Evolutionary conservation across 2,888 invertebrate genomes (phyloP).

Genomic region (Heliconius cydno): DNA sequence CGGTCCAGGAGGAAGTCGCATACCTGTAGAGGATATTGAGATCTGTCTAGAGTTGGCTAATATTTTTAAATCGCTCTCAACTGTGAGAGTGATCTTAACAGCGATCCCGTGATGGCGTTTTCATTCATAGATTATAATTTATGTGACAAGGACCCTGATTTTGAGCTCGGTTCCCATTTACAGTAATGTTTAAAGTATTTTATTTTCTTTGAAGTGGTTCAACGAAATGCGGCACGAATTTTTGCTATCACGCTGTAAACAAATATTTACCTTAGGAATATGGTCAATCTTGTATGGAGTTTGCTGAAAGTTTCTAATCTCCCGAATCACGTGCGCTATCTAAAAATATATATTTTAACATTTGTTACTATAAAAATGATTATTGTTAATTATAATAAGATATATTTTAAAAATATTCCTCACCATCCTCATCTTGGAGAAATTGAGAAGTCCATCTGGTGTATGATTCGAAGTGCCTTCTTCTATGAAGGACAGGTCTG

Average conservation of each 20-base stretch:
- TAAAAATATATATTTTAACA: constrained; percentile 58
- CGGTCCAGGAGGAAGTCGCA: constrained; percentile 91
- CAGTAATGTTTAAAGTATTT: too few relatives aligned
- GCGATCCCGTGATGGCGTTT: too few relatives aligned
- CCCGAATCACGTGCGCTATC: constrained; percentile 96
- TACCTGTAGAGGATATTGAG: constrained; percentile 57
- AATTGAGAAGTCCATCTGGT: constrained; percentile 93
- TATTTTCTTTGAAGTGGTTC: too few relatives aligned
- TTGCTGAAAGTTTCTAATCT: constrained; percentile 95
- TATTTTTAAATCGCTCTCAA: too few relatives aligned
- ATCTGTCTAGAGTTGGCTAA: too few relatives aligned
- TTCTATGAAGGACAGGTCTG: constrained; percentile 95
- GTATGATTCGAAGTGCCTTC: constrained; percentile 96
- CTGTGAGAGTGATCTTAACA: too few relatives aligned
- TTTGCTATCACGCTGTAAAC: too few relatives aligned
- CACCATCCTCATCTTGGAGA: constrained; percentile 98
- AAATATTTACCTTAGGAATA: constrained; percentile 86
- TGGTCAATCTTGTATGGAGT: constrained; percentile 95
- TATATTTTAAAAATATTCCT: constrained; percentile 47
- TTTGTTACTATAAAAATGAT: background rate
- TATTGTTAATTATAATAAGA: background rate
- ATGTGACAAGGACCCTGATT: too few relatives aligned
- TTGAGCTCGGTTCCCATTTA: too few relatives aligned
- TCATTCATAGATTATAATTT: too few relatives aligned
- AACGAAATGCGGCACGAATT: too few relatives aligned